Conservation (phyloP, 2,888 invertebrate species). For the Ochlodes sylvanus region DNA sequence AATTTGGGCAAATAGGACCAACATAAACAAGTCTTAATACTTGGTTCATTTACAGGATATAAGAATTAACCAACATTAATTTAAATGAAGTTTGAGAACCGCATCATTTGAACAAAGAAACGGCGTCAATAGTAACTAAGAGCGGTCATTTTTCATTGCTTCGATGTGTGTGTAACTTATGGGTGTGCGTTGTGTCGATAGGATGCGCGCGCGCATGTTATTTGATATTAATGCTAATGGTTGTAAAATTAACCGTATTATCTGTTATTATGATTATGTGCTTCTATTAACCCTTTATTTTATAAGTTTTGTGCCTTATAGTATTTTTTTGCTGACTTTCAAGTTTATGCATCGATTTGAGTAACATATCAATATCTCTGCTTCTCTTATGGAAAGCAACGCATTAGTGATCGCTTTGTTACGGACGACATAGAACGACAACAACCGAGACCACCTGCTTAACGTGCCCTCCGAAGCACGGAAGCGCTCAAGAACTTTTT, state of each 20-base stretch:
- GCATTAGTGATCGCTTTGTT: too few relatives aligned
- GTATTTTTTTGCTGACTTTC: background rate
- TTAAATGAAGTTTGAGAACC: slow-evolving; percentile 9
- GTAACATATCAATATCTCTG: too few relatives aligned
- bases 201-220: slow-evolving; percentile 20
- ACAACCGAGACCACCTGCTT: too few relatives aligned
- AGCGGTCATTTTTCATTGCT: slow-evolving; percentile 15
- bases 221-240: slow-evolving; percentile 13
- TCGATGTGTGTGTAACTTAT: slow-evolving; percentile 6
- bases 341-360: too few relatives aligned
- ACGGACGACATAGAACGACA: too few relatives aligned
- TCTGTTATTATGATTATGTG: slow-evolving; percentile 21
- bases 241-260: slow-evolving; percentile 27
- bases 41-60: too few relatives aligned
- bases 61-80: background rate
- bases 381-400: too few relatives aligned
- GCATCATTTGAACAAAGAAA: slow-evolving; percentile 15
- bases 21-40: too few relatives aligned
- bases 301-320: background rate
- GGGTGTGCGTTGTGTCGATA: slow-evolving; percentile 1
- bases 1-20: too few relatives aligned
- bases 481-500: too few relatives aligned
- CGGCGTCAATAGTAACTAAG: slow-evolving; percentile 17
- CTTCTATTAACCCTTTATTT: slow-evolving; percentile 13
- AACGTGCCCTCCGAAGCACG: too few relatives aligned